phyloP scores from a whole-genome alignment of 2,113 vertebrate species.

The Leptobrachium ailaonicum region DNA sequence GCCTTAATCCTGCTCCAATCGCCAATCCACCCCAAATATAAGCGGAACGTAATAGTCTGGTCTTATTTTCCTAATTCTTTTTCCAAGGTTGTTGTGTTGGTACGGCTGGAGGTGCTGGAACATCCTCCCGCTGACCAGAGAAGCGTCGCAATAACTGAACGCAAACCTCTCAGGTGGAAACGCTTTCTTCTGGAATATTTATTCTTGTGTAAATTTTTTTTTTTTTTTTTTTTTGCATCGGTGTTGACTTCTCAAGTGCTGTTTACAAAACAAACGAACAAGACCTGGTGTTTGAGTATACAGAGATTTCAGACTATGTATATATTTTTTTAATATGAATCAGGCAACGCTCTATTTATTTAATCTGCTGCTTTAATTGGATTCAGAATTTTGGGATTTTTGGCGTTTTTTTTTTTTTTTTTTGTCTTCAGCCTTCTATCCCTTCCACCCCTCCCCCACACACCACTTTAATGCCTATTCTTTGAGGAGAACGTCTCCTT shows the following conservation, averaged over 20 bases:
- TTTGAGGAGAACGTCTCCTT: not conserved
- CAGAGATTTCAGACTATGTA: not conserved
- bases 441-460: not conserved
- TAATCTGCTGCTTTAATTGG: not conserved
- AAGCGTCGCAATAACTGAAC: not conserved
- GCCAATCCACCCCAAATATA: too few species aligned
- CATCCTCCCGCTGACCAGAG: conserved; percentile 1
- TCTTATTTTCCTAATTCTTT: too few species aligned
- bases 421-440: not conserved
- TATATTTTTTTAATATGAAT: not conserved
- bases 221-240: not conserved
- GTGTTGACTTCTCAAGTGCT: not conserved
- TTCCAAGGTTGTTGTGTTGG: not conserved
- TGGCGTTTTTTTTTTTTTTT: too few species aligned
- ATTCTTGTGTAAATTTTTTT: not conserved
- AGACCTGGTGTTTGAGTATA: not conserved
- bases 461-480: not conserved
- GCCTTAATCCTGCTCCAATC: too few species aligned
- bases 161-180: conserved; percentile 30
- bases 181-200: not conserved
- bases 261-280: not conserved
- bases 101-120: not conserved
- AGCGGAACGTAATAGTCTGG: too few species aligned
- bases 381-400: too few species aligned
- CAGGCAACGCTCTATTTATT: not conserved